These are phyloP conservation scores for Platygyra sinensis DNA, from an alignment of 64 coral and sea anemone species.

Conservation along the genomic window DNA sequence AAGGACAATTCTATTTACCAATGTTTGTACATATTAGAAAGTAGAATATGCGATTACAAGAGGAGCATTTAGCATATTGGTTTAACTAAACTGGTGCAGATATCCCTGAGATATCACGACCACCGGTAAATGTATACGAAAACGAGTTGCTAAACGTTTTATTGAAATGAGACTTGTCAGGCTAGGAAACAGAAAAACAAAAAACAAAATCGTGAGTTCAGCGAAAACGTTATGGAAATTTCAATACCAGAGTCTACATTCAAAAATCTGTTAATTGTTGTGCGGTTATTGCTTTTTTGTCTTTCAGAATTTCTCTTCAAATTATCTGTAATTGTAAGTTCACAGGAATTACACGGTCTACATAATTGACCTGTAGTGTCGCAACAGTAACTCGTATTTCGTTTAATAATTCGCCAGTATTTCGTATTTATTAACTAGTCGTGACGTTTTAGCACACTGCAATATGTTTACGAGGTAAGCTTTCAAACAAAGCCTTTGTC, in stretches of 20 bases:
- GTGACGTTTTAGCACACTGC: not conserved
- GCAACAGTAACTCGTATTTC: not conserved
- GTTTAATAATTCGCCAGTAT: too few species aligned
- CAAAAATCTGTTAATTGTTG: conserved; percentile 15
- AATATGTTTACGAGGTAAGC: not conserved
- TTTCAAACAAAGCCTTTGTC: not conserved
- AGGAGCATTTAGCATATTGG: not conserved
- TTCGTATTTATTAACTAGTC: not conserved
- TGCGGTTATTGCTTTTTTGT: not conserved
- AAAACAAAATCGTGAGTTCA: not conserved
- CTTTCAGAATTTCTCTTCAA: not conserved
- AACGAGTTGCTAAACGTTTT: not conserved
- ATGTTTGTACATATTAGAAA: conserved; percentile 1
- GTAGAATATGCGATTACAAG: conserved; percentile 6
- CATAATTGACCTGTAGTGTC: too few species aligned
- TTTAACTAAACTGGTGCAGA: not conserved
- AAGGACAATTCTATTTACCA: conserved; percentile 14
- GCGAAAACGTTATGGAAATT: not conserved
- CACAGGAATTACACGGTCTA: too few species aligned
- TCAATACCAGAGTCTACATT: not conserved
- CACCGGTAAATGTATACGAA: not conserved
- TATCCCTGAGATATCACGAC: too few species aligned
- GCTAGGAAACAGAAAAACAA: too few species aligned
- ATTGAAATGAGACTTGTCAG: not conserved
- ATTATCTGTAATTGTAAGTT: not conserved